A percentile compares a stretch with the other conserved stretches of the same genome.
Evolutionary conservation across 1,140 invertebrate genomes (phyloP).

Genomic region (Brachionus koreanus): DNA sequence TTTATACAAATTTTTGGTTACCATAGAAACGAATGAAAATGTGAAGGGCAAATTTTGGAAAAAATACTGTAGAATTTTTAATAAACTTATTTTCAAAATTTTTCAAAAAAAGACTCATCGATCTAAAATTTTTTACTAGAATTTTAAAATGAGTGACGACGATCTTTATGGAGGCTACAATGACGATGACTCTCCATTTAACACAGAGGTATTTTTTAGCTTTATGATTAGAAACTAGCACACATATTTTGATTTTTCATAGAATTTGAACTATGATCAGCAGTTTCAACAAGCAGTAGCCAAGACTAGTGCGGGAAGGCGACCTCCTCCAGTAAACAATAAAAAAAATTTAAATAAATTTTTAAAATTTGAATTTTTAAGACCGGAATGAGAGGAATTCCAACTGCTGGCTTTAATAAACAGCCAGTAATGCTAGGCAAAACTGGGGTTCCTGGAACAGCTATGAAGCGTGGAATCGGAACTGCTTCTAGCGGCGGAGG

Average conservation of each 20-base stretch:
- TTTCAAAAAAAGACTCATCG: neutral
- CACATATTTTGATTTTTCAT: neutral
- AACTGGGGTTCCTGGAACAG: slow-evolving; percentile 45
- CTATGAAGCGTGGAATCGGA: slow-evolving; percentile 43
- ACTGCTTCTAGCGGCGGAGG: slow-evolving; percentile 52
- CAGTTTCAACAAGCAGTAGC: slow-evolving; percentile 65
- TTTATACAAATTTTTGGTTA: neutral
- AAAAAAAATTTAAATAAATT: slow-evolving; percentile 45
- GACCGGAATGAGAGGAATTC: slow-evolving; percentile 48
- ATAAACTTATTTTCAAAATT: neutral
- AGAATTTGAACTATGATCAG: slow-evolving; percentile 67
- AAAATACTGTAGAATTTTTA: neutral
- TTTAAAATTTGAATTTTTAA: neutral
- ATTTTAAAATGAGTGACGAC: slow-evolving; percentile 4
- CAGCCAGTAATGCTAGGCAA: slow-evolving; percentile 56
- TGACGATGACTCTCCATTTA: slow-evolving; percentile 22
- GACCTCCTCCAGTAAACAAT: slow-evolving; percentile 58
- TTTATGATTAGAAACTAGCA: neutral
- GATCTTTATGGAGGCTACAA: slow-evolving; percentile 41
- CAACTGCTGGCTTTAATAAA: slow-evolving; percentile 49
- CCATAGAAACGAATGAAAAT: neutral
- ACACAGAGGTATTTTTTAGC: neutral
- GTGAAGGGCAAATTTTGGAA: slow-evolving; percentile 24
- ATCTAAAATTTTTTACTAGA: neutral
- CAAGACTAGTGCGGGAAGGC: slow-evolving; percentile 64